Conservation (phyloP, 2,888 invertebrate species). For the Trichacis sp. region DNA sequence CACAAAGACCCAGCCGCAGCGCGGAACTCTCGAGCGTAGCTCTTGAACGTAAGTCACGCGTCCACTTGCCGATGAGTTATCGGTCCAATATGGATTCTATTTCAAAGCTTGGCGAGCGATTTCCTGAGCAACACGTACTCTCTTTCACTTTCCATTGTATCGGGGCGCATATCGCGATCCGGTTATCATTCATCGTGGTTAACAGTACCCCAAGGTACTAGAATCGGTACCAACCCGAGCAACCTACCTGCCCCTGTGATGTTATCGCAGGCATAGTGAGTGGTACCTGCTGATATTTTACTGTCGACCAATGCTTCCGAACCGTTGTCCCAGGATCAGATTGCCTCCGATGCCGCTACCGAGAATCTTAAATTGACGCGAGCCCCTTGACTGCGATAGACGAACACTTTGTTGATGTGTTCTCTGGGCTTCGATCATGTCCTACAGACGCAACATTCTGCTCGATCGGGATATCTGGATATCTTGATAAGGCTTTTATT, state of each 20-base stretch:
- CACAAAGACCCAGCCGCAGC: too few species aligned
- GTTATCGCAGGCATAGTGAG: conserved; percentile 53
- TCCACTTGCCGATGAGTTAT: conserved; percentile 36
- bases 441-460: background rate
- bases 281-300: conserved; percentile 66
- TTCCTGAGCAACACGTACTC: conserved; percentile 44
- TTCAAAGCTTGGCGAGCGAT: conserved; percentile 28
- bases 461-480: background rate
- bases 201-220: conserved; percentile 45
- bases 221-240: conserved; percentile 41
- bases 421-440: background rate
- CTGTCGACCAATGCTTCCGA: conserved; percentile 67
- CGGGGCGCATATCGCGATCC: conserved; percentile 58
- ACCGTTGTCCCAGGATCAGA: conserved; percentile 65
- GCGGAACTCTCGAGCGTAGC: too few species aligned
- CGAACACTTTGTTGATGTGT: background rate
- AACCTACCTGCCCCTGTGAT: conserved; percentile 48
- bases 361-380: conserved; percentile 55
- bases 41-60: too few species aligned
- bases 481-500: too few species aligned
- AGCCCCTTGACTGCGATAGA: background rate
- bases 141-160: conserved; percentile 57
- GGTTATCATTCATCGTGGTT: conserved; percentile 64
- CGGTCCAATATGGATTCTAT: conserved; percentile 37
- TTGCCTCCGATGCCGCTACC: conserved; percentile 59